These are phyloP conservation scores for Pampusana beccarii DNA, from an alignment of 2,113 vertebrate species.

Conservation along the genomic window DNA sequence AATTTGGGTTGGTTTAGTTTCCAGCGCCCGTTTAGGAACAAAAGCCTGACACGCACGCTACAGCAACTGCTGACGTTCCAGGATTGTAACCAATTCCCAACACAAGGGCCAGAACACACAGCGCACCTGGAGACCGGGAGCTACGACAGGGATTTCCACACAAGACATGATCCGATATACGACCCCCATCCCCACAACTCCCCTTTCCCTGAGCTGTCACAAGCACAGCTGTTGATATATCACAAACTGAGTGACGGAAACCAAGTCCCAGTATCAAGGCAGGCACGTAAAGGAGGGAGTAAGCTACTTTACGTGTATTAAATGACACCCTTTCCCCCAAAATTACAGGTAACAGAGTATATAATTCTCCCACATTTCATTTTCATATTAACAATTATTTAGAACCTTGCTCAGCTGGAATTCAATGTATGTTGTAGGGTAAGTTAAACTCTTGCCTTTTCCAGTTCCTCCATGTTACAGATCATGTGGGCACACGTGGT, in stretches of 20 bases:
- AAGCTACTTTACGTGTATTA: background rate
- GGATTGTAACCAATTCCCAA: too few relatives aligned
- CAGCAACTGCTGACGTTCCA: too few relatives aligned
- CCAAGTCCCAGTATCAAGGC: background rate
- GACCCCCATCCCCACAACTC: background rate
- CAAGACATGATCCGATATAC: too few relatives aligned
- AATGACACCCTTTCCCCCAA: background rate
- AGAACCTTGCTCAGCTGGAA: background rate
- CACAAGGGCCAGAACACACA: too few relatives aligned
- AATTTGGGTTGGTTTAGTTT: background rate
- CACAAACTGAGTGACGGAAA: background rate
- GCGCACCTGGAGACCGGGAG: background rate
- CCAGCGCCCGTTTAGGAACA: background rate
- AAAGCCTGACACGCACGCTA: background rate
- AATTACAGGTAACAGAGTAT: background rate
- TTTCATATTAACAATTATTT: background rate
- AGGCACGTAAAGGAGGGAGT: background rate
- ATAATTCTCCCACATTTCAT: background rate
- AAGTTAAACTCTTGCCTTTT: constrained; percentile 83
- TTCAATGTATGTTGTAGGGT: background rate
- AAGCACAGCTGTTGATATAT: background rate
- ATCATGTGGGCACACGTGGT: constrained; percentile 98
- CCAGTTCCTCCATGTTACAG: constrained; percentile 96
- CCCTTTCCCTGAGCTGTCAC: background rate
- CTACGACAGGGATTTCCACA: background rate